phyloP scores from a whole-genome alignment of 2,888 invertebrate species.

The Philereme vetulata region DNA sequence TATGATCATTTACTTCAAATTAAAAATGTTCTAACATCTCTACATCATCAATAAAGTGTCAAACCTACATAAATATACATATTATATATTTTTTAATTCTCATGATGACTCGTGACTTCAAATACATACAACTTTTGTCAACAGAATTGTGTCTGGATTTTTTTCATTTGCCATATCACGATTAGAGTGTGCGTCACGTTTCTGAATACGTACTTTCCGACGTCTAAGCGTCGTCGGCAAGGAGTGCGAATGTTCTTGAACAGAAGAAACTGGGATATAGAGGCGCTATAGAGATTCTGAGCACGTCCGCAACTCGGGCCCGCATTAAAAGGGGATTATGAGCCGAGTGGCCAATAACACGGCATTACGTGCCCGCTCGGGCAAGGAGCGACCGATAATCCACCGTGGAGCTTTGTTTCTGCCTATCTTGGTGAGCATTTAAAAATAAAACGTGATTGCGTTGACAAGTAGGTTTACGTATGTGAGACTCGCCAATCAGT shows the following conservation, averaged over 20 bases:
- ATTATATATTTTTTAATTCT: no score
- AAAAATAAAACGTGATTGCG: constrained; percentile 27
- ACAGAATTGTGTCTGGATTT: constrained; percentile 5
- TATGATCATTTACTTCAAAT: no score
- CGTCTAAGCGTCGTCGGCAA: constrained; percentile 53
- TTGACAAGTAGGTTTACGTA: constrained; percentile 15
- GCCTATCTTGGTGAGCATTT: constrained; percentile 24
- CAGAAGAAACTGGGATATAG: constrained; percentile 49
- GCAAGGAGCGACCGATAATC: constrained; percentile 58
- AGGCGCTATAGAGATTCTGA: constrained; percentile 58
- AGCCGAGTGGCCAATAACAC: constrained; percentile 76
- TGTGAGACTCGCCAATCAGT: not conserved
- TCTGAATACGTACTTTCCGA: constrained; percentile 41
- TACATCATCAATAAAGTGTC: no score
- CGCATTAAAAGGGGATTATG: constrained; percentile 82
- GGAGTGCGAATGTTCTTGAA: constrained; percentile 71
- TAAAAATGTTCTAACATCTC: no score
- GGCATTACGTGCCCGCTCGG: constrained; percentile 56
- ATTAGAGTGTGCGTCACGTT: constrained; percentile 23
- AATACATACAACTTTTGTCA: constrained; percentile 2
- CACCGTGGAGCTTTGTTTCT: constrained; percentile 59
- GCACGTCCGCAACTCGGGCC: constrained; percentile 66
- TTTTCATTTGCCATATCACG: constrained; percentile 22
- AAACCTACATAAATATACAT: no score
- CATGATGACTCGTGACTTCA: not conserved